A percentile compares a stretch with the other conserved stretches of the same genome.
phyloP scores from a whole-genome alignment of 1,140 invertebrate species.

The Macrosteles quadrilineatus region DNA sequence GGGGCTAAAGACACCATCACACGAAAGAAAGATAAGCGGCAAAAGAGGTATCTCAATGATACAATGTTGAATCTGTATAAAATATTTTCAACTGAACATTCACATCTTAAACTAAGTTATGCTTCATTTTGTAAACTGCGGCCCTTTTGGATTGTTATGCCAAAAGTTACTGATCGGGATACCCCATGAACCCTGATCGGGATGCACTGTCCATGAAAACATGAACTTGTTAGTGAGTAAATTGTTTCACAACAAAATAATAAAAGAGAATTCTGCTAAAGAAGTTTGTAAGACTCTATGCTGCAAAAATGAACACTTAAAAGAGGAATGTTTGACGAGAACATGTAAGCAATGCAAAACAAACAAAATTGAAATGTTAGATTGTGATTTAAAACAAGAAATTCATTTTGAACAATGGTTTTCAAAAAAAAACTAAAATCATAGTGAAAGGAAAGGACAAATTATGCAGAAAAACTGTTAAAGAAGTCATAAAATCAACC shows the following conservation, averaged over 20 bases:
- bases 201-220: constrained; percentile 9
- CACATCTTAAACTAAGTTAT: too few species aligned
- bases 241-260: background rate
- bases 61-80: constrained; percentile 10
- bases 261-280: background rate
- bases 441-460: background rate
- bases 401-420: background rate
- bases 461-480: background rate
- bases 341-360: background rate
- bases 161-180: constrained; percentile 22
- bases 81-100: background rate
- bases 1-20: constrained; percentile 31
- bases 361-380: background rate
- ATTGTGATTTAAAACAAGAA: background rate
- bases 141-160: constrained; percentile 29
- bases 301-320: constrained; percentile 6
- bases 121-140: constrained; percentile 14
- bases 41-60: constrained; percentile 32
- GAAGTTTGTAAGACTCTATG: background rate
- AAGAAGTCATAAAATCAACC: background rate
- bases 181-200: too few species aligned
- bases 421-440: background rate
- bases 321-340: background rate
- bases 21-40: constrained; percentile 27
- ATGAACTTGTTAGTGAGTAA: background rate